Percentiles rank a stretch among this genome's conserved stretches.
Conservation (phyloP, 1,140 invertebrate species). For the Scaptomyza montana region DNA sequence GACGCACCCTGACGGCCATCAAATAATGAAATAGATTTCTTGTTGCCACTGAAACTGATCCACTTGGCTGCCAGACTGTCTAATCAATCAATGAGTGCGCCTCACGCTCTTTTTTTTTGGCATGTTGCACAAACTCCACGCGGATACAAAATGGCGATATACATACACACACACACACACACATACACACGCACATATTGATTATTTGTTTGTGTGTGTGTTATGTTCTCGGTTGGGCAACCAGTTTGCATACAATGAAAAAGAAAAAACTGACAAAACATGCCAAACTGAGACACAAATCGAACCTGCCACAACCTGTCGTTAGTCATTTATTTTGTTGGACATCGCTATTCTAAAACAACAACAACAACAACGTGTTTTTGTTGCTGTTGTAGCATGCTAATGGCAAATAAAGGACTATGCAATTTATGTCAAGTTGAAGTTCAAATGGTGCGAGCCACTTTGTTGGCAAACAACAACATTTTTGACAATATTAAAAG, state of each 20-base stretch:
- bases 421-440: conserved; percentile 46
- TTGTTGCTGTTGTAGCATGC: conserved; percentile 19
- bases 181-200: conserved; percentile 22
- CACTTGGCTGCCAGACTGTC: conserved; percentile 16
- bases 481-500: conserved; percentile 1
- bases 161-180: conserved; percentile 34
- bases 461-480: conserved; percentile 7
- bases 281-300: conserved; percentile 30
- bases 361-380: neutral
- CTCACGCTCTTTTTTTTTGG: conserved; percentile 36
- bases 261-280: conserved; percentile 1
- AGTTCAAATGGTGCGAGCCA: conserved; percentile 39
- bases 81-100: conserved; percentile 41
- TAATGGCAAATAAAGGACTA: conserved; percentile 45
- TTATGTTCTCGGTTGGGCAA: conserved; percentile 21
- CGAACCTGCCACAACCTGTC: conserved; percentile 48
- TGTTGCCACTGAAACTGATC: conserved; percentile 12
- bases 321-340: conserved; percentile 21
- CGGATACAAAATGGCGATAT: conserved; percentile 50
- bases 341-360: conserved; percentile 1
- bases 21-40: conserved; percentile 21
- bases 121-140: conserved; percentile 52
- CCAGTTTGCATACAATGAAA: conserved; percentile 39
- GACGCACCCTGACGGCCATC: conserved; percentile 7
- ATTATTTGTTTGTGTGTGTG: conserved; percentile 27